phyloP scores from a whole-genome alignment of 1,140 invertebrate species.

The Zeugodacus cucurbitae region DNA sequence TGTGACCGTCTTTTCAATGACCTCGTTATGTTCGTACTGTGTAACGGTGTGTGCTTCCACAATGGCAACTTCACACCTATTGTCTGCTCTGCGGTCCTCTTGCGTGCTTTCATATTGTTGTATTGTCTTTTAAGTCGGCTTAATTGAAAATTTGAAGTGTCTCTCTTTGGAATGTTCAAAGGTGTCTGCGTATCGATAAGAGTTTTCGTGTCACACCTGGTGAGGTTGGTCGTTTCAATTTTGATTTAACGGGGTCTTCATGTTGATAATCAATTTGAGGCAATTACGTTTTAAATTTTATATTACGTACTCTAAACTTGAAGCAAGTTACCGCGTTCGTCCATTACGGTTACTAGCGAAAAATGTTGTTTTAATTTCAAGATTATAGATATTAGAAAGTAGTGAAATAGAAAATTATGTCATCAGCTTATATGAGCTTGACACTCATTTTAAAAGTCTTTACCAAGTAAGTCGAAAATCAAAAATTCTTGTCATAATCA shows the following conservation, averaged over 20 bases:
- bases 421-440: too few relatives aligned
- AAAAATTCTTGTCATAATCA: too few relatives aligned
- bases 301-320: too few relatives aligned
- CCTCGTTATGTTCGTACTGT: not conserved
- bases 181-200: not conserved
- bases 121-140: not conserved
- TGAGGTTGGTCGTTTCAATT: not conserved
- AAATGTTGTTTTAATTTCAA: too few relatives aligned
- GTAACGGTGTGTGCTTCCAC: not conserved
- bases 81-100: not conserved
- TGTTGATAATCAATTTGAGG: too few relatives aligned
- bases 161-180: not conserved
- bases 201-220: not conserved
- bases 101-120: not conserved
- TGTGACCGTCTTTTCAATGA: not conserved
- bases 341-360: too few relatives aligned
- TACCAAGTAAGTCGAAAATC: too few relatives aligned
- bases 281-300: too few relatives aligned
- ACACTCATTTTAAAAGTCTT: too few relatives aligned
- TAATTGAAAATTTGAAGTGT: not conserved
- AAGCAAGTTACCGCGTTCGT: too few relatives aligned
- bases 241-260: not conserved
- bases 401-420: too few relatives aligned
- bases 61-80: constrained; percentile 22
- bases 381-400: too few relatives aligned